Conservation (phyloP, 2,113 vertebrate genomes). For the Coptodon bakossiorum region DNA sequence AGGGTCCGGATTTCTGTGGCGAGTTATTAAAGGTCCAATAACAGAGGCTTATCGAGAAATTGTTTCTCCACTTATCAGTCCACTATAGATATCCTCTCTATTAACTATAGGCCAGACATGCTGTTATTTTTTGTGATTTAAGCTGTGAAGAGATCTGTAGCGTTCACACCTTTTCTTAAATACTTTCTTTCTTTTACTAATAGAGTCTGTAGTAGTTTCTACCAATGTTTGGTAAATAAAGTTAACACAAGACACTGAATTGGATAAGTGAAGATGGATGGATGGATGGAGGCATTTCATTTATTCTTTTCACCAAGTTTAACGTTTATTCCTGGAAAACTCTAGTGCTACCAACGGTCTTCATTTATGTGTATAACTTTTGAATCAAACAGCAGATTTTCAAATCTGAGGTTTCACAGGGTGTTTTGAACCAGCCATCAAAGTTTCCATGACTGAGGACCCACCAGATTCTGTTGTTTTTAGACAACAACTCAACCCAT, state of each 20-base stretch:
- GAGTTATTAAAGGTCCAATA: neutral
- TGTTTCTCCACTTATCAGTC: neutral
- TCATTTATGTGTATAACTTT: neutral
- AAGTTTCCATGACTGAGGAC: neutral
- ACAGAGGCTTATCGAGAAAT: accelerated
- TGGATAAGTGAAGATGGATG: neutral
- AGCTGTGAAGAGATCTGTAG: accelerated
- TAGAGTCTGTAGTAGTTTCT: neutral
- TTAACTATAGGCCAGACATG: neutral
- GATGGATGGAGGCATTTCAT: neutral
- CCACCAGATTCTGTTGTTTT: neutral
- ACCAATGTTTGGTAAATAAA: neutral
- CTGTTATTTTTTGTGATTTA: neutral
- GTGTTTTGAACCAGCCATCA: neutral
- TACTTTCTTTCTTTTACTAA: neutral
- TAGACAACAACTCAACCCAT: neutral
- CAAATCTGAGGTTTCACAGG: neutral
- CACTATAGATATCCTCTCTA: neutral
- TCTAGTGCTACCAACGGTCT: neutral
- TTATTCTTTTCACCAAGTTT: neutral
- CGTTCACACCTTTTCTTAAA: accelerated
- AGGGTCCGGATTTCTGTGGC: neutral
- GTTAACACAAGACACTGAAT: neutral
- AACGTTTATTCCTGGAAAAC: neutral
- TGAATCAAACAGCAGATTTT: neutral